Percentiles rank a stretch among this genome's conserved stretches.
Conservation (phyloP, 2,888 invertebrate genomes). For the Dryobotodes eremita region DNA sequence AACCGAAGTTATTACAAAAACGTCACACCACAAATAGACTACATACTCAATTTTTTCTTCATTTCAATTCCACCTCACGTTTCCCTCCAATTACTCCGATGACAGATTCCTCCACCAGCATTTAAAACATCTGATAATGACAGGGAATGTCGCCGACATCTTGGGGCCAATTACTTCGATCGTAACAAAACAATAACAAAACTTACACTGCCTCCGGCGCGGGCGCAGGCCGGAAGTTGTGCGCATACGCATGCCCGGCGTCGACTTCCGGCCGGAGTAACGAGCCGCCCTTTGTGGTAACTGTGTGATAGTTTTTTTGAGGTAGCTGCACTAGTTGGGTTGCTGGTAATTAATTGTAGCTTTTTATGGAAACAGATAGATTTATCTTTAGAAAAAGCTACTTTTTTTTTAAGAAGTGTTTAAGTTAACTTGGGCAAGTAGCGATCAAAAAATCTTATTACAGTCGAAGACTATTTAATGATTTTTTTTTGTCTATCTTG, state of each 20-base stretch:
- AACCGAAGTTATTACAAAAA: constrained; percentile 13
- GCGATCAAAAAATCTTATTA: no score
- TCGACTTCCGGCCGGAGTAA: constrained; percentile 62
- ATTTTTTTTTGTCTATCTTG: neutral
- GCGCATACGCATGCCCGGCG: constrained; percentile 63
- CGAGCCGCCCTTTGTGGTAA: constrained; percentile 63
- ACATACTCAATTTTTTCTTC: constrained; percentile 22
- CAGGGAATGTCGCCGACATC: constrained; percentile 47
- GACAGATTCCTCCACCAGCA: constrained; percentile 58
- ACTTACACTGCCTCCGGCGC: constrained; percentile 46
- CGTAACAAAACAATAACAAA: constrained; percentile 68
- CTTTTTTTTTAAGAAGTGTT: no score
- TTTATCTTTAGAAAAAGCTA: no score
- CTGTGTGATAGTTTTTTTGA: constrained; percentile 43
- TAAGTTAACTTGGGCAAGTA: no score
- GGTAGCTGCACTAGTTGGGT: constrained; percentile 18
- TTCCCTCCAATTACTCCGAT: constrained; percentile 59
- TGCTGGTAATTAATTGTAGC: constrained; percentile 15
- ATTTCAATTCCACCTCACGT: constrained; percentile 40
- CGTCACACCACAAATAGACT: constrained; percentile 22
- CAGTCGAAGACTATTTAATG: no score
- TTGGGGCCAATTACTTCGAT: constrained; percentile 55
- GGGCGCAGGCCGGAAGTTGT: constrained; percentile 60
- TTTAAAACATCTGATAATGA: constrained; percentile 54
- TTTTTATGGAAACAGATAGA: neutral